phyloP scores from a whole-genome alignment of 2,797 vertebrate species.

The Malacoctenus gilli region DNA sequence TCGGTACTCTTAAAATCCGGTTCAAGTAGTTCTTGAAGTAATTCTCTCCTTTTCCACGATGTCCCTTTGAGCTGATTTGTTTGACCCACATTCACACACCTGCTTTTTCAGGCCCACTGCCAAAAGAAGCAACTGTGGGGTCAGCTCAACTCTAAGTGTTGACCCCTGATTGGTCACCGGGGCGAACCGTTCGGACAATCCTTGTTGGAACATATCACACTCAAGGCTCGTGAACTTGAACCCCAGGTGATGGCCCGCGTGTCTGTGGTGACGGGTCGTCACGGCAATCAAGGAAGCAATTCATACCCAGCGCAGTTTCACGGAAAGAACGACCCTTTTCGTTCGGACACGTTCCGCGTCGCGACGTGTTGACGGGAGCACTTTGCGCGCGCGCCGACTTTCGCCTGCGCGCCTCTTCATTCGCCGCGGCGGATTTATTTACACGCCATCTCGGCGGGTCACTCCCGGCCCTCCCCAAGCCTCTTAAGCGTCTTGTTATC shows the following conservation, averaged over 20 bases:
- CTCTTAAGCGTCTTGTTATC: conserved; percentile 76
- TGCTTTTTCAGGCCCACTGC: conserved; percentile 31
- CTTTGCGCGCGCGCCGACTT: background rate
- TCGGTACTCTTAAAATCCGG: too few species aligned
- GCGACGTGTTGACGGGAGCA: background rate
- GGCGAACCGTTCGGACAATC: conserved; percentile 28
- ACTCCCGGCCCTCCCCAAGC: conserved; percentile 46
- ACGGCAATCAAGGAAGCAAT: background rate
- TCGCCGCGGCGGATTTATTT: conserved; percentile 62
- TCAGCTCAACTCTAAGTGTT: conserved; percentile 29
- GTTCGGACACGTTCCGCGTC: background rate
- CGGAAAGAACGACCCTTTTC: background rate
- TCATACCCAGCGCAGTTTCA: background rate
- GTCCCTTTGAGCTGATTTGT: conserved; percentile 7
- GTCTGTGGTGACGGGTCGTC: conserved; percentile 2
- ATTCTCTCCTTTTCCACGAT: background rate
- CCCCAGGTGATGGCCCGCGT: conserved; percentile 7
- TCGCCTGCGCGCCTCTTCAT: conserved; percentile 38
- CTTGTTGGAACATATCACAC: conserved; percentile 28
- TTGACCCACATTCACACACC: conserved; percentile 12
- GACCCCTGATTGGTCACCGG: conserved; percentile 19
- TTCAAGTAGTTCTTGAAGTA: background rate
- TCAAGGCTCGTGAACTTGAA: conserved; percentile 21
- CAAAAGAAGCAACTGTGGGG: conserved; percentile 22
- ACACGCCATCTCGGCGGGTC: conserved; percentile 41